Evolutionary conservation across 2,113 vertebrate genomes (phyloP).

Genomic region (Acanthochromis polyacanthus): DNA sequence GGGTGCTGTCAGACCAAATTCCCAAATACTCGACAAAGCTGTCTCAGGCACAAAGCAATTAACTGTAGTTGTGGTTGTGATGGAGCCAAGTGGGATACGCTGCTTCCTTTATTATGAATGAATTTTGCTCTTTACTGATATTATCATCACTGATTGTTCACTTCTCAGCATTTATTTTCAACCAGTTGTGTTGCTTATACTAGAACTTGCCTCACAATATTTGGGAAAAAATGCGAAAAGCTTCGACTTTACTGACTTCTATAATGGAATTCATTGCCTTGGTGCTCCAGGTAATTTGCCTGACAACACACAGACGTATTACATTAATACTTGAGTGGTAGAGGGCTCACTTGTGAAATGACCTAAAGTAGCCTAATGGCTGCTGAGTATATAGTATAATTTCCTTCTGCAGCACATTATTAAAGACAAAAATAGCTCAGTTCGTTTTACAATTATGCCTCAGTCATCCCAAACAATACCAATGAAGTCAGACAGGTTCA

Average conservation of each 20-base stretch:
- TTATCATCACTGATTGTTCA: conserved; percentile 41
- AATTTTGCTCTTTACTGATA: conserved; percentile 52
- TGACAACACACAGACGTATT: conserved; percentile 25
- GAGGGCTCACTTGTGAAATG: conserved; percentile 33
- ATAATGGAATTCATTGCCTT: conserved; percentile 47
- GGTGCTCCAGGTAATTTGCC: conserved; percentile 38
- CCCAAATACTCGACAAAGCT: conserved; percentile 46
- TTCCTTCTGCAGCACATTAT: conserved; percentile 32
- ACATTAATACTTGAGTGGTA: conserved; percentile 46
- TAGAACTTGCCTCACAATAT: conserved; percentile 16
- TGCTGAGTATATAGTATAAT: conserved; percentile 37
- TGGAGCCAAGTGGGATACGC: conserved; percentile 36
- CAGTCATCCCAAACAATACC: conserved; percentile 35
- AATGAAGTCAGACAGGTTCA: conserved; percentile 54
- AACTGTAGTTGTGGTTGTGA: conserved; percentile 62
- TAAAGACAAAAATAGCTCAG: conserved; percentile 52
- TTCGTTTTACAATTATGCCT: conserved; percentile 54
- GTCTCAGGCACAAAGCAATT: conserved; percentile 71
- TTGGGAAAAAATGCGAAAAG: neutral
- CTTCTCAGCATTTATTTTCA: conserved; percentile 29
- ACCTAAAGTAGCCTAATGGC: conserved; percentile 33
- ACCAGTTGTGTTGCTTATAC: neutral
- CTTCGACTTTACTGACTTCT: conserved; percentile 2
- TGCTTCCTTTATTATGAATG: conserved; percentile 61
- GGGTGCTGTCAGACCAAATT: conserved; percentile 66